These are phyloP conservation scores for Stigmatopora nigra DNA, from an alignment of 2,113 vertebrate genomes.

Conservation along the genomic window DNA sequence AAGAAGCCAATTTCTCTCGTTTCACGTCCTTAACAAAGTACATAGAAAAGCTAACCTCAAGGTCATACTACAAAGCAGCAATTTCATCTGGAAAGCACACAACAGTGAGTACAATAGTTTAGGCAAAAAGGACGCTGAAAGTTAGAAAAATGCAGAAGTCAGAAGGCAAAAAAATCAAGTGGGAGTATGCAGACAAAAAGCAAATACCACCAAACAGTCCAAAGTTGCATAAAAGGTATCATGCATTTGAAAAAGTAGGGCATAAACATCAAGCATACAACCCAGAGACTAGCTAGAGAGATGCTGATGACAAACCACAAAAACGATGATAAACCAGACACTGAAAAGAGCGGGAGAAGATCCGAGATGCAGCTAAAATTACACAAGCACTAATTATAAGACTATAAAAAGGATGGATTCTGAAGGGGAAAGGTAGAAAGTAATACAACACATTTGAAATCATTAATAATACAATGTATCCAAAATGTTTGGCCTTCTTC, in stretches of 20 bases:
- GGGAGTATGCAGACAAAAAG: not conserved
- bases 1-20: not conserved
- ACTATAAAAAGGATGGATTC: not conserved
- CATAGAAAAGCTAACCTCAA: not conserved
- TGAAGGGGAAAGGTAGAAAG: not conserved
- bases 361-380: not conserved
- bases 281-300: not conserved
- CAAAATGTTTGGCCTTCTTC: no score
- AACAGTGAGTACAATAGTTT: not conserved
- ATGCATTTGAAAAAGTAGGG: not conserved
- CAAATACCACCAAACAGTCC: not conserved
- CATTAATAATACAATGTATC: not conserved
- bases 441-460: not conserved
- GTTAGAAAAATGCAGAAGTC: not conserved
- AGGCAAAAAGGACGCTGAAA: not conserved
- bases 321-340: not conserved
- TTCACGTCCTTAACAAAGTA: not conserved
- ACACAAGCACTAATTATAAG: not conserved
- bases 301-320: not conserved
- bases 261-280: not conserved
- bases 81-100: not conserved
- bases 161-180: not conserved
- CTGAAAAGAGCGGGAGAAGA: not conserved
- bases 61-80: not conserved
- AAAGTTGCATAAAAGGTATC: not conserved